Base-by-base conservation (phyloP, 2,888 invertebrate genomes). In the Notodonta dromedarius region DNA sequence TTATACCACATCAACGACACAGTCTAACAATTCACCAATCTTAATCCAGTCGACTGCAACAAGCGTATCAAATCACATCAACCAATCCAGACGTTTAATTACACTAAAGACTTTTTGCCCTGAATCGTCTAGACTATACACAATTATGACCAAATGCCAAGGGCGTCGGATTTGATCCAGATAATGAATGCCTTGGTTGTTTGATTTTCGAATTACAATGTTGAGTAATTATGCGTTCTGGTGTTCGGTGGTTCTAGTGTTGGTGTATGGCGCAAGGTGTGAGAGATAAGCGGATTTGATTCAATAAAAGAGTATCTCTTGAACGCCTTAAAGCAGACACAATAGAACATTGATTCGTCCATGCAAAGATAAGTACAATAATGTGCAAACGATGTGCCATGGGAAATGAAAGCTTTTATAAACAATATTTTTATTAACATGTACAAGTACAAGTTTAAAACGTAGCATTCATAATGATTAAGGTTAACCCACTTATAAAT, bases 31-130 rank as follows among this genome's bases (percentile, higher is more conserved):
- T 39, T 16, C 60, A 14, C 13, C 16, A 55, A 42, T 14, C 50
- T 12, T 55, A 14, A 55, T 55, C 55, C n/a, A 14, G 12, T 13
- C 4, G 4, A 46, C 6, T 46, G 40, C 50, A 58, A 62, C 57
- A 62, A 65, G 63, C 73, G 77, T 67, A 60, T 56, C 77, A 44
- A 60, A 74, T 71, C 35, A 55, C 44, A 67, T 69, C 60, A 63
- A 56, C 46, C 48, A 44, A 56, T 46, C 40, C 52, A 60, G 50
- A 16, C 59, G 50, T 52, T 50, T 52, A 52, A 52, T 52, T 52
- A 32, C 11, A 32, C 6, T 46, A 13, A 14, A 16, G 2, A 40
- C 11, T 53, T 55, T 55, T 40, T 40, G 14, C 40, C 40, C 55
- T 1, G 4, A 7, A 5, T 4, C 55, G 55, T 55, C 55, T 55